Evolutionary conservation across 2,113 vertebrate species (phyloP).

Genomic region (Gnathonemus longibarbis): DNA sequence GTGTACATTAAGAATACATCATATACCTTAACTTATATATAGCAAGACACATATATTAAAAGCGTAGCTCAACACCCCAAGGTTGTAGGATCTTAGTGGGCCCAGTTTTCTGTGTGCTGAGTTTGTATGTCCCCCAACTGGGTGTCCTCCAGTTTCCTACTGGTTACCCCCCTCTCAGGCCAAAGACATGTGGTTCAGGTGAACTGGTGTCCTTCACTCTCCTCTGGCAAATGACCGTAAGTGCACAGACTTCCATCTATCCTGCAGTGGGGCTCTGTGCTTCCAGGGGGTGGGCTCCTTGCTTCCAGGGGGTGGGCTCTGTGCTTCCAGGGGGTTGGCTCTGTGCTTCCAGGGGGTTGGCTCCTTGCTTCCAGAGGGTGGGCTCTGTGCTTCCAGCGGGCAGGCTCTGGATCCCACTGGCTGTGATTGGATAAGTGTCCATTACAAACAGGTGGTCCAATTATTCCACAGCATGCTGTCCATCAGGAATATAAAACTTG

Average conservation of each 20-base stretch:
- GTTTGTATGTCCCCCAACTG: neutral
- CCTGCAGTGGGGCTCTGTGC: neutral
- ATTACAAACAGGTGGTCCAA: neutral
- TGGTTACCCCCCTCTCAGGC: neutral
- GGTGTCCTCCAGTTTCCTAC: neutral
- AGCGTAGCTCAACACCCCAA: neutral
- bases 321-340: neutral
- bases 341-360: neutral
- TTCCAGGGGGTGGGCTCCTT: neutral
- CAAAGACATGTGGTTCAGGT: neutral
- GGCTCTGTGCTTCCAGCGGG: neutral
- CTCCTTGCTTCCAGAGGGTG: neutral
- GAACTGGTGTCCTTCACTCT: neutral
- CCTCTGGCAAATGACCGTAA: neutral
- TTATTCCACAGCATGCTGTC: neutral
- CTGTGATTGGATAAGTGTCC: neutral
- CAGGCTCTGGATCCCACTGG: neutral
- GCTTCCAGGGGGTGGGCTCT: neutral
- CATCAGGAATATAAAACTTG: neutral
- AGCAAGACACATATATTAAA: neutral
- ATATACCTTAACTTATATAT: neutral
- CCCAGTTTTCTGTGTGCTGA: neutral
- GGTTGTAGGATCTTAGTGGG: neutral
- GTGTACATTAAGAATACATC: neutral
- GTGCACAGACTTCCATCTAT: neutral